Evolutionary conservation across 2,888 invertebrate genomes (phyloP), one percentile per base, ranked within the genome.

Genomic region (Marronus borbonicus): DNA sequence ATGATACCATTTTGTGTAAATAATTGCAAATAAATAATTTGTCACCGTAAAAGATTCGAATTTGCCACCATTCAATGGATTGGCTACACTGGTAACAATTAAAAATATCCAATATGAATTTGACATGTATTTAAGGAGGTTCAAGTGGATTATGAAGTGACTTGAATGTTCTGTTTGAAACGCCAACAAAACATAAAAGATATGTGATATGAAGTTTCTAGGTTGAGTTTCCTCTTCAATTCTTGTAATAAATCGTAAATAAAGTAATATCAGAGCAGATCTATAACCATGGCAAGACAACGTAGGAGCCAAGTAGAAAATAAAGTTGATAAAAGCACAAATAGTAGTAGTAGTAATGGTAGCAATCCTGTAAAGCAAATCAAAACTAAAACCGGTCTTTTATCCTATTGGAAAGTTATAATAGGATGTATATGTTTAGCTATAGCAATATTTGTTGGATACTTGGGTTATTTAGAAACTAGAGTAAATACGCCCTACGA

Each of bases 401-500:
- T 87, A 65, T 82, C 83, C 39, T 88, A 88, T 83, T 93, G 93
- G 93, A 93, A 93, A 87, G 92, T 92, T 20, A 84, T 90, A 28
- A 87, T 92, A 14, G 93, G 93, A 7, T 90, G 90, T 64, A 85
- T 90, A 12, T 94, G 93, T 82, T 90, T 96, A 77, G 87, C 90
- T 0, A 90, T 95, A 70, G 96, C 96, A 1, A 91, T 92, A 0
- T 94, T 93, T 86, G 93, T 95, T 82, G 94, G 95, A 72, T 94
- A 94, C 83, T 89, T 94, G 84, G 97, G 97, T 1, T 97, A 97
- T 86, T 88, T 96, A 80, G 96, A 97, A 89, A 97, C 96, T 0
- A 90, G 96, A 82, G 96, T 97, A 0, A 96, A 96, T 86, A 97
- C 97, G 0, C 96, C 96, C 0, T 94, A 94, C 81, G 93, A 94